Percentiles rank a stretch among this genome's conserved stretches.
Conservation (phyloP, 2,888 invertebrate genomes). For the Hymenopus coronatus region DNA sequence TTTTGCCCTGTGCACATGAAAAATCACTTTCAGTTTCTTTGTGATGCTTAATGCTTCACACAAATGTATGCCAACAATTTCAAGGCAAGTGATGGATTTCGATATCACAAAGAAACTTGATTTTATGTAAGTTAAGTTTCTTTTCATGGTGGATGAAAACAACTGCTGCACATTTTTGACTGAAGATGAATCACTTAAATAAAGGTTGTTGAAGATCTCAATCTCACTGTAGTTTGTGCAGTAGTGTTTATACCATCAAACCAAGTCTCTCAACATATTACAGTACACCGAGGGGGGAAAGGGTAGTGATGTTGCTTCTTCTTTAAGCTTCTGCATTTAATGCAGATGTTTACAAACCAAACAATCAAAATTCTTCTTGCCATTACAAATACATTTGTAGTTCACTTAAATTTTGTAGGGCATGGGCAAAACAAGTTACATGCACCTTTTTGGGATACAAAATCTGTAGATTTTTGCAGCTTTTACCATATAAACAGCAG, state of each 20-base stretch:
- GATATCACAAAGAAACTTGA: background rate
- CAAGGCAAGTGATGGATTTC: background rate
- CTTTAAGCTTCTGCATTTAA: slow-evolving; percentile 38
- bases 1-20: background rate
- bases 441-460: slow-evolving; percentile 40
- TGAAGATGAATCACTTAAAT: background rate
- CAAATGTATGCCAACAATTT: background rate
- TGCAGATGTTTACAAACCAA: slow-evolving; percentile 38
- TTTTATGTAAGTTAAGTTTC: slow-evolving; percentile 12
- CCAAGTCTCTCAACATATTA: slow-evolving; percentile 42
- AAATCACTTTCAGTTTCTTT: background rate
- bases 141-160: background rate
- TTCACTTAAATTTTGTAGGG: slow-evolving; percentile 38
- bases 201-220: background rate
- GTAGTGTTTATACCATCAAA: slow-evolving; percentile 37
- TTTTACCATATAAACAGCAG: slow-evolving; percentile 38
- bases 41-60: background rate
- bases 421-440: slow-evolving; percentile 39
- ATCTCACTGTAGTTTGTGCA: slow-evolving; percentile 25
- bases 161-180: background rate
- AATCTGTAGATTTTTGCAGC: slow-evolving; percentile 36
- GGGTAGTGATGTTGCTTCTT: slow-evolving; percentile 37
- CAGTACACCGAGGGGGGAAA: slow-evolving; percentile 40
- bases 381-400: slow-evolving; percentile 38
- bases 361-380: slow-evolving; percentile 39